Evolutionary conservation across 2,888 invertebrate genomes (phyloP), one percentile per base, ranked within the genome.

Genomic region (Tiliacea citrago): DNA sequence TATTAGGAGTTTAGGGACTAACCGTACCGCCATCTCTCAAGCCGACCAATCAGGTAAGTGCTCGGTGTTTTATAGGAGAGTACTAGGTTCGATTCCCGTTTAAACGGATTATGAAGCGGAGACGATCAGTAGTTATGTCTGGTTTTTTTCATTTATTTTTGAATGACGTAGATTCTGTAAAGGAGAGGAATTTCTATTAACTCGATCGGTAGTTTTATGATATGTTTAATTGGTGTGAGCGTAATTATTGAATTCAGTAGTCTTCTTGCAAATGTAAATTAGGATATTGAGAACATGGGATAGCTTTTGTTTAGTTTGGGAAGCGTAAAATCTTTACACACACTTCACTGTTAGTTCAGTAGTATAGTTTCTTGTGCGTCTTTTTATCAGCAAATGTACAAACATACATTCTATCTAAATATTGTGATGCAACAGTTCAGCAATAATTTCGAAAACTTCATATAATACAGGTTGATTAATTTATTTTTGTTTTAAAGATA

Each of bases 11-110:
- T 79, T 75, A 67, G 73, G 73, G 73, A 74, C 57, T 79, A 75
- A 73, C 83, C 81, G 83, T 68, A 75, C 82, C 69, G 65, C 84
- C 81, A 88, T 89, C 80, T 85, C 73, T 87, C 86, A 86, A 69
- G 75, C 63, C 70, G 67, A 83, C 84, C 93, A 94, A 94, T 94
- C 93, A 90, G 89, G 90, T 92, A 91, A 94, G 93, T 93, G 93
- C 89, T 70, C 81, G 88, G 88, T 92, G 90, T 91, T 88, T 94
- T 87, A 92, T 81, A 81, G 88, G 89, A 89, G 90, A 86, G 77
- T 78, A 62, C 63, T 53, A 75, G 73, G 85, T 89, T 86, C 86
- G 85, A 86, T 86, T 88, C 80, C 72, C 62, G 85, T 84, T 88
- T 84, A 86, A 89, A 77, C 74, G 77, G 72, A 87, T 89, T 89